Evolutionary conservation across 2,113 vertebrate species (phyloP), one percentile per base, ranked within the genome.

Genomic region (Petroica traversi): DNA sequence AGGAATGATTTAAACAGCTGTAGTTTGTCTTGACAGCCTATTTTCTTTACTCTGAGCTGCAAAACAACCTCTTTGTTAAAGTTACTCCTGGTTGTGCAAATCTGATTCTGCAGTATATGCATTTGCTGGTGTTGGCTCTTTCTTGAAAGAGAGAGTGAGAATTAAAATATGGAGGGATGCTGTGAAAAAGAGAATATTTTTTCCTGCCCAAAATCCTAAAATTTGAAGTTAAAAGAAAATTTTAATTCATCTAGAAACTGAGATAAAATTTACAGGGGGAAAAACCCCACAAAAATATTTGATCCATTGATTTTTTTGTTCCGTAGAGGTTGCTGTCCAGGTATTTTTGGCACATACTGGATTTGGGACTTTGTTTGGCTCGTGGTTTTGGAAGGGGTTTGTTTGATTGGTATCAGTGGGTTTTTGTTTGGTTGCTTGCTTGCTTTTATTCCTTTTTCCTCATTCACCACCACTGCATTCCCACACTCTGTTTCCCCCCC

Each of bases 1-100:
- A 96, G 89, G 77, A 88, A 83, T 85, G 93, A 95, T 96, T 93
- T 83, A 96, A 96, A 95, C 79, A 96, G 87, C 54, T 64, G 78
- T 74, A 89, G 73, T 92, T 93, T 77, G 72, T 90, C 92, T 88
- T 96, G 93, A 85, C 87, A 96, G 59, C n/a, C 4, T 67, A 14
- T 95, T 96, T 61, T 96, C 85, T 94, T 84, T 87, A 81, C 58
- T 91, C 80, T 73, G 82, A 96, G 85, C 85, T 96, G 69, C 54
- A 83, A 89, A 97, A 95, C 81, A 95, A 63, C 40, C 33, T 85
- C 58, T 69, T 59, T 68, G 64, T 41, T 18, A 9, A 91, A 94
- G 57, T 83, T 85, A 58, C 36, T 58, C 45, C 95, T n/a, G 45
- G 62, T 92, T 96, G 80, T 64, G 78, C 83, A 92, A 97, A 93